phyloP scores from a whole-genome alignment of 2,113 vertebrate genomes.

The Chamaetylas fuelleborni region DNA sequence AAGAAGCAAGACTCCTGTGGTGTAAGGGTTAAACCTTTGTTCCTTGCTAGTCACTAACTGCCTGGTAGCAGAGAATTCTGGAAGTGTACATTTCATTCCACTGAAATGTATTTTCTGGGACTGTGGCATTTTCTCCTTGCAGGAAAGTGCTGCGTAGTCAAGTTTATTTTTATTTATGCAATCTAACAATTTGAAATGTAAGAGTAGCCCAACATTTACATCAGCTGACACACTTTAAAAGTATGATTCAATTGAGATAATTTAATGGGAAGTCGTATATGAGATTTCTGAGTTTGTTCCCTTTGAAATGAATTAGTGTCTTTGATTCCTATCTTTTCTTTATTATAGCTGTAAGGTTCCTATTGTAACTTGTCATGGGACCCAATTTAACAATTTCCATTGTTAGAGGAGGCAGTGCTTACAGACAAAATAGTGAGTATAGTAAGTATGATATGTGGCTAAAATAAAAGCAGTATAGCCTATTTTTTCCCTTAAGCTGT shows the following conservation, averaged over 20 bases:
- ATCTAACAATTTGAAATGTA: constrained; percentile 1
- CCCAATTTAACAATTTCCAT: neutral
- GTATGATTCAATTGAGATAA: neutral
- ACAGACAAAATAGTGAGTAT: neutral
- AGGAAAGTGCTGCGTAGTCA: neutral
- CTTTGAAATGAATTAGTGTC: neutral
- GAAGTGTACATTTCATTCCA: neutral
- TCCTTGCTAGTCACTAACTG: neutral
- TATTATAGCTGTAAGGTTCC: neutral
- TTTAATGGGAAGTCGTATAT: neutral
- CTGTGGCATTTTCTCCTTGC: neutral
- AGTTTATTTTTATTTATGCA: constrained; percentile 41
- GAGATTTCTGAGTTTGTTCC: neutral
- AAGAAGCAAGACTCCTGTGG: neutral
- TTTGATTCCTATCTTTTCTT: neutral
- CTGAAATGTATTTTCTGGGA: neutral
- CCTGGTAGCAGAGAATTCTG: neutral
- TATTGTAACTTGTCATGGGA: rapidly evolving
- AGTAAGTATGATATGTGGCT: neutral
- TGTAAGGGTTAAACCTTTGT: neutral
- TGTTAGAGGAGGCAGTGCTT: neutral
- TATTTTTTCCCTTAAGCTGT: neutral
- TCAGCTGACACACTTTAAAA: neutral
- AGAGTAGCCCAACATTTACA: neutral
- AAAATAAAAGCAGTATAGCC: neutral